Conservation (phyloP, 2,888 invertebrate genomes). For the Ferdinandea cuprea region DNA sequence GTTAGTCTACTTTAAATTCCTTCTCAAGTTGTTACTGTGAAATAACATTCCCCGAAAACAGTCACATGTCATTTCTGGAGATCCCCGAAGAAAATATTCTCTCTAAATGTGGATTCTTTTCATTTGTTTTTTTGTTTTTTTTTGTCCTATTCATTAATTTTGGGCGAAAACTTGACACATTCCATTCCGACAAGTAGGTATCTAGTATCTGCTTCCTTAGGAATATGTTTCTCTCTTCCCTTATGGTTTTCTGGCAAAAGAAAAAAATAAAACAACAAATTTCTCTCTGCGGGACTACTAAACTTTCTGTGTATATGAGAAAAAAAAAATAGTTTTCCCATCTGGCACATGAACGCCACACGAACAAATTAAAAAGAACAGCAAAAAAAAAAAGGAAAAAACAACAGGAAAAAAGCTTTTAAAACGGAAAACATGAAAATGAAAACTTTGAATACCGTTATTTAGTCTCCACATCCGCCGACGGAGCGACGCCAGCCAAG, state of each 20-base stretch:
- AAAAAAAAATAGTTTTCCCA: conserved; percentile 42
- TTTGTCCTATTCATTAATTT: background rate
- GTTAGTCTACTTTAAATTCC: too few relatives aligned
- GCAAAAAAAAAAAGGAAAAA: conserved; percentile 26
- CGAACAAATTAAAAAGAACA: conserved; percentile 56
- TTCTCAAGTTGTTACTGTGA: too few relatives aligned
- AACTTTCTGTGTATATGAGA: background rate
- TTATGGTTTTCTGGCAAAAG: too few relatives aligned
- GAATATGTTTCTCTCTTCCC: too few relatives aligned
- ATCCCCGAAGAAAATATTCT: too few relatives aligned
- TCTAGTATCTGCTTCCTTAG: background rate
- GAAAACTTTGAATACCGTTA: conserved; percentile 64
- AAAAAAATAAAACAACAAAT: too few relatives aligned
- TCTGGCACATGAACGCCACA: conserved; percentile 46
- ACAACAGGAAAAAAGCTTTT: conserved; percentile 28
- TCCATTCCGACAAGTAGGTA: background rate
- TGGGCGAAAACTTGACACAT: background rate
- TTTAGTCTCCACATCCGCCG: conserved; percentile 52
- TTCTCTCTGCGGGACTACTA: background rate
- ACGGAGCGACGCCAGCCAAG: conserved; percentile 66
- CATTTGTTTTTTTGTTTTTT: background rate
- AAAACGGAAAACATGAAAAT: conserved; percentile 62
- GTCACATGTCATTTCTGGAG: too few relatives aligned
- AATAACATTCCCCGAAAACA: too few relatives aligned
- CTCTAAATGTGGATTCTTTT: background rate